Evolutionary conservation across 2,797 vertebrate genomes (phyloP).

Genomic region (Artibeus lituratus): DNA sequence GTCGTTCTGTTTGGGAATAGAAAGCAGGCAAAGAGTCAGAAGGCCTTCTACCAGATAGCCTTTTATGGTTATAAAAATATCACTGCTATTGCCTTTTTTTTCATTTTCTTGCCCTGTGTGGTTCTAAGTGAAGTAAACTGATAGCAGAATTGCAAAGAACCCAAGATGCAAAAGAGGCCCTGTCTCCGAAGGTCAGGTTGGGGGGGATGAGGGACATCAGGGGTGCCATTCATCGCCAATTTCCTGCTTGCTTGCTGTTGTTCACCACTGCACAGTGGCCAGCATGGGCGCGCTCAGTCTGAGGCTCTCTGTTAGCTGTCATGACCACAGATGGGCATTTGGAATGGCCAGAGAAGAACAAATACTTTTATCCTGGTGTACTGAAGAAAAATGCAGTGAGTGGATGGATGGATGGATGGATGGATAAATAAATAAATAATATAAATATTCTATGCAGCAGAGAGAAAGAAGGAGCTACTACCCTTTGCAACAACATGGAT

Average conservation of each 20-base stretch:
- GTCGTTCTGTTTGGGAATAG: conserved; percentile 34
- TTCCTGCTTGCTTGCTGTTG: not conserved
- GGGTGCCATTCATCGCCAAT: not conserved
- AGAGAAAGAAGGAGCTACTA: too few relatives aligned
- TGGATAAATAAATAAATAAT: not conserved
- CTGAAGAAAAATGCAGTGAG: not conserved
- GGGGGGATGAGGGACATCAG: not conserved
- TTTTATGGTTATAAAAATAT: conserved; percentile 46
- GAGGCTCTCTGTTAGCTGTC: not conserved
- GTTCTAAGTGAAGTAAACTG: not conserved
- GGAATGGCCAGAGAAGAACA: not conserved
- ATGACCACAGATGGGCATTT: not conserved
- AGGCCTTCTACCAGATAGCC: conserved; percentile 20
- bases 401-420: not conserved
- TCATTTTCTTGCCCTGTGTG: not conserved
- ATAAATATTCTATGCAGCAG: too few relatives aligned
- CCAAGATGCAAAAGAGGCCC: not conserved
- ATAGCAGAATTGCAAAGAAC: not conserved
- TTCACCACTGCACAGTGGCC: not conserved
- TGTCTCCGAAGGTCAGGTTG: not conserved
- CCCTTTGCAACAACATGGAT: too few relatives aligned
- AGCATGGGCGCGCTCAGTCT: not conserved
- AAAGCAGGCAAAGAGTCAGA: conserved; percentile 39
- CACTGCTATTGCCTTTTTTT: not conserved
- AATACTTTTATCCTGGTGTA: not conserved